Evolutionary conservation across 2,888 invertebrate species (phyloP), one percentile per base, ranked within the genome.

Genomic region (Therioaphis trifolii): DNA sequence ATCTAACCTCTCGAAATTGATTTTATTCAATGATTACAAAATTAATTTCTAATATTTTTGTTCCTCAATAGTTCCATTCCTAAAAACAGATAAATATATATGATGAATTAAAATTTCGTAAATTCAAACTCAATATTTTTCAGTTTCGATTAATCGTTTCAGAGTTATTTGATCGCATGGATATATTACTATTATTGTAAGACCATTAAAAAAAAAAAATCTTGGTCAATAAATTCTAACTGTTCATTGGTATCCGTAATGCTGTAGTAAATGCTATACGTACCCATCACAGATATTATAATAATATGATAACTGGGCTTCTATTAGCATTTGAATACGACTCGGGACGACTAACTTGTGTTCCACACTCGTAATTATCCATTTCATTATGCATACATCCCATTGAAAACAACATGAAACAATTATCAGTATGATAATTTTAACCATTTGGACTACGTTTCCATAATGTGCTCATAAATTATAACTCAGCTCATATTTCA

Each of bases 291-390:
- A n/a, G 46, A 63, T 46, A 79, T 79, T 79, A 43, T 72, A 80
- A 55, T 79, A 80, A 40, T 79, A 61, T 72, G 72, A 46, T 61
- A 80, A 72, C 69, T 72, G 61, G 24, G 61, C 21, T 21, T 46
- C 46, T 29, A 80, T 80, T 80, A 80, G 80, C 80, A 80, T 80
- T 80, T 80, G 80, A 80, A 80, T 80, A 18, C 18, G 15, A 49
- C 29, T 61, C 61, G 72, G 61, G 72, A 80, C 61, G 80, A 80
- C 72, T 80, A 80, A 72, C 80, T 80, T 80, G 80, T 80, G 80
- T 80, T 80, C 58, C 61, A 46, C 35, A 72, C 72, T 80, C 80
- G 80, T 80, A 80, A 72, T 80, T 80, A 80, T 61, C 72, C 35
- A 49, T 80, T 72, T 72, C 46, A 61, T 80, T 72, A 80, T 80